Evolutionary conservation across 2,113 vertebrate genomes (phyloP).

Genomic region (Balaeniceps rex): DNA sequence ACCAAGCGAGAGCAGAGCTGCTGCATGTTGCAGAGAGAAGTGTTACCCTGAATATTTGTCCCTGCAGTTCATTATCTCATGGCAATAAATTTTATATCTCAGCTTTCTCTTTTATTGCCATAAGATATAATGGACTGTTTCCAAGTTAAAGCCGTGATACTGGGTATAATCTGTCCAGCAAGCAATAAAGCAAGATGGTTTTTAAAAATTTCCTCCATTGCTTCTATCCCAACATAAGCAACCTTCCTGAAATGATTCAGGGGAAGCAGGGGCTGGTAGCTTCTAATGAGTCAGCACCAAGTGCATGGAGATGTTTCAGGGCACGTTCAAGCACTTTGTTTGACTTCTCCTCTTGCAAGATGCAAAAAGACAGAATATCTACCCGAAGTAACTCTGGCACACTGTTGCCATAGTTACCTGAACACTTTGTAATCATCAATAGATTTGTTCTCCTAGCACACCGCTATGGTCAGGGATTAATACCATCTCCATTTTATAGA

Average conservation of each 20-base stretch:
- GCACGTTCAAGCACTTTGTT: neutral
- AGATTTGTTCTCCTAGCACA: neutral
- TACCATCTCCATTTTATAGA: neutral
- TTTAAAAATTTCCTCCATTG: neutral
- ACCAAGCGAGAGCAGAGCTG: neutral
- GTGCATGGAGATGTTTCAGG: neutral
- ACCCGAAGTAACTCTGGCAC: neutral
- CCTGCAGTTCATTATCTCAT: slow-evolving; percentile 39
- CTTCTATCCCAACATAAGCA: neutral
- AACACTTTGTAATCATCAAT: neutral
- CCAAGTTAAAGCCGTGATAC: neutral
- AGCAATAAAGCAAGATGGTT: slow-evolving; percentile 44
- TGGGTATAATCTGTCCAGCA: neutral
- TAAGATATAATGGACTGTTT: slow-evolving; percentile 30
- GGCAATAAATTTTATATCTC: slow-evolving; percentile 29
- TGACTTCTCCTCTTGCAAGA: neutral
- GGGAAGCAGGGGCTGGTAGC: neutral
- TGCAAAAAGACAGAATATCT: neutral
- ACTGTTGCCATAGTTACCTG: neutral
- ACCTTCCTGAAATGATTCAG: neutral
- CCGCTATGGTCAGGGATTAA: neutral
- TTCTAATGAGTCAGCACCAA: neutral
- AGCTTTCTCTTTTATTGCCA: slow-evolving; percentile 23
- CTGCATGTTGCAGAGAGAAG: neutral
- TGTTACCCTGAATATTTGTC: neutral